These are phyloP conservation scores for Capreolus pygargus DNA, from an alignment of 2,113 vertebrate genomes.

Conservation along the genomic window DNA sequence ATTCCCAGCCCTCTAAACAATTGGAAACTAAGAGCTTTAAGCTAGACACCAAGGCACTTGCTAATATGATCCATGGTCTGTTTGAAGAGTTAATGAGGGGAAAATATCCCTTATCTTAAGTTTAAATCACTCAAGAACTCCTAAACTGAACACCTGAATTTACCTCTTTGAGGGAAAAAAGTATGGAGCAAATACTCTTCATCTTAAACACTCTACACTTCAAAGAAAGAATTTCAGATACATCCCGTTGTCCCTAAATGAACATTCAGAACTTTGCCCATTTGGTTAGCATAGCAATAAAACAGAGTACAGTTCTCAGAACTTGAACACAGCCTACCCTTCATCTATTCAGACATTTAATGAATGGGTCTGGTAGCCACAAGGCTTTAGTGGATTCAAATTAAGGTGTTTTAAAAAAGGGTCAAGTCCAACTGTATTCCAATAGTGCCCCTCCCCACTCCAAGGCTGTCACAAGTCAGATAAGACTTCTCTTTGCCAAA, in stretches of 20 bases:
- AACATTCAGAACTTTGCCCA: background rate
- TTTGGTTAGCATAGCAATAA: background rate
- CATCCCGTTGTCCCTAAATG: background rate
- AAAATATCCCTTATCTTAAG: background rate
- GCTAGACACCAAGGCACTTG: background rate
- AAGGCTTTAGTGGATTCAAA: background rate
- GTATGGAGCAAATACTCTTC: background rate
- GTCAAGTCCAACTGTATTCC: background rate
- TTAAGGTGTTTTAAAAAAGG: background rate
- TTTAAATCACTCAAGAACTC: conserved; percentile 14
- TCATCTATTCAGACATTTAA: background rate
- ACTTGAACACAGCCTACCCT: background rate
- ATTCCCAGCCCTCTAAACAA: background rate
- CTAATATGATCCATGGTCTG: background rate
- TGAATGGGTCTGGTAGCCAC: background rate
- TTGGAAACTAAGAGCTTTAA: background rate
- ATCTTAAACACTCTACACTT: background rate
- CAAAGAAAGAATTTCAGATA: conserved; percentile 3
- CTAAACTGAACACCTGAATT: background rate
- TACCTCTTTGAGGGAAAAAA: background rate
- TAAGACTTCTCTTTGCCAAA: background rate
- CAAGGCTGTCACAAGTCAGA: background rate
- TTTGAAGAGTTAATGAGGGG: background rate
- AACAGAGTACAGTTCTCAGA: background rate
- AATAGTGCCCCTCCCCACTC: background rate